These are phyloP conservation scores for Drosophila barbarae DNA, from an alignment of 2,888 invertebrate genomes.

Conservation along the genomic window DNA sequence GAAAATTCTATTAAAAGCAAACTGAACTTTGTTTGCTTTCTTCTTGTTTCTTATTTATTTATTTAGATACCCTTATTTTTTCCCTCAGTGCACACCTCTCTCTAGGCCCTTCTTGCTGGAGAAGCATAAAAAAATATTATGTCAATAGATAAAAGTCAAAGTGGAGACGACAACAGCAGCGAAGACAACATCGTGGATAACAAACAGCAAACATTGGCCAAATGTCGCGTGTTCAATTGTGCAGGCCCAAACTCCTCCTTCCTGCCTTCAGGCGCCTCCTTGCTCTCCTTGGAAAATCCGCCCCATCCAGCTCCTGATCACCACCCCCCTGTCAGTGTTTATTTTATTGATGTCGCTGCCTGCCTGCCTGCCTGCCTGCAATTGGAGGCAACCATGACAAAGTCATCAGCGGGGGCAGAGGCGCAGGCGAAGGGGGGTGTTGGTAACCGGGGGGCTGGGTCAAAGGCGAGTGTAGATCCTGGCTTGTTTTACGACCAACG, in stretches of 20 bases:
- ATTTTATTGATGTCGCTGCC: slow-evolving; percentile 68
- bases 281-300: slow-evolving; percentile 17
- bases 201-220: slow-evolving; percentile 50
- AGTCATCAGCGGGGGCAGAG: slow-evolving; percentile 49
- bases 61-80: neutral
- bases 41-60: neutral
- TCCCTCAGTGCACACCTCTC: neutral
- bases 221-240: slow-evolving; percentile 71
- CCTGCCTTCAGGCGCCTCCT: slow-evolving; percentile 15
- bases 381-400: slow-evolving; percentile 47
- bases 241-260: slow-evolving; percentile 38
- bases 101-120: slow-evolving; percentile 5
- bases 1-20: neutral
- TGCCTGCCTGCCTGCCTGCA: slow-evolving; percentile 18
- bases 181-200: slow-evolving; percentile 34
- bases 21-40: no score
- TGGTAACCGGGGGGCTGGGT: neutral
- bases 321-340: slow-evolving; percentile 58
- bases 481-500: slow-evolving; percentile 69
- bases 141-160: slow-evolving; percentile 74
- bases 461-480: slow-evolving; percentile 21
- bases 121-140: slow-evolving; percentile 67
- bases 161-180: slow-evolving; percentile 41
- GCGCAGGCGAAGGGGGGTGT: neutral
- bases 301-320: slow-evolving; percentile 6